A percentile compares a stretch with the other conserved stretches of the same genome.
Evolutionary conservation across 2,888 invertebrate species (phyloP).

Genomic region (Lymantria dispar): DNA sequence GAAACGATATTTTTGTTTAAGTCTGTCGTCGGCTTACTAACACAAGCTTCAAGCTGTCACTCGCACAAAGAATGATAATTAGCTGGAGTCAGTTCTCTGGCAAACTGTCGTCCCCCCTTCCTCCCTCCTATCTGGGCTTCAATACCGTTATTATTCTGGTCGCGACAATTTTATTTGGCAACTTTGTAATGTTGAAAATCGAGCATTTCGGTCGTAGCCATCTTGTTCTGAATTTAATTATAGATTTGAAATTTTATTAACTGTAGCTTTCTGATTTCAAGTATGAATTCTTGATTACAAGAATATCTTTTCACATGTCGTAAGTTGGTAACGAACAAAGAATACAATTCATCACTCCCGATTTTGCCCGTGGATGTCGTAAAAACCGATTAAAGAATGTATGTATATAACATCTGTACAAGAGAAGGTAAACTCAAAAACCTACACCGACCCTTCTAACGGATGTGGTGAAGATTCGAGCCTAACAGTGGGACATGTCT

Average conservation of each 20-base stretch:
- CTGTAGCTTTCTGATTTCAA: conserved; percentile 5
- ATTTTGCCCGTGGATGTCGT: no score
- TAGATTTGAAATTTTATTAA: conserved; percentile 17
- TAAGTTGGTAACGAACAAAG: no score
- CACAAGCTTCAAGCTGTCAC: conserved; percentile 27
- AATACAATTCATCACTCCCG: no score
- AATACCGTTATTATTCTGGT: conserved; percentile 13
- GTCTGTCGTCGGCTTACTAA: conserved; percentile 20
- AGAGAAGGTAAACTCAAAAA: no score
- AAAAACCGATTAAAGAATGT: no score
- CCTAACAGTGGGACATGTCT: no score
- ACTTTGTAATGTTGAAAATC: conserved; percentile 20
- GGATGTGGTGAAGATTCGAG: no score
- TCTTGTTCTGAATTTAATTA: conserved; percentile 15
- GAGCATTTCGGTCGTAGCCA: conserved; percentile 11
- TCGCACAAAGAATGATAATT: conserved; percentile 40
- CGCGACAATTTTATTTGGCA: conserved; percentile 23
- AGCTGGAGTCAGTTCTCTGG: conserved; percentile 15
- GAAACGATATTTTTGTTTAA: conserved; percentile 14
- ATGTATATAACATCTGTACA: no score
- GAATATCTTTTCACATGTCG: no score
- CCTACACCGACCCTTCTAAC: no score
- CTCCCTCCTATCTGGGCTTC: neutral
- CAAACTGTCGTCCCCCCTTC: no score
- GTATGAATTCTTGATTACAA: neutral